A percentile compares a stretch with the other conserved stretches of the same genome.
These are phyloP conservation scores for Agonopterix heracliana DNA, from an alignment of 2,888 invertebrate species.

Conservation along the genomic window DNA sequence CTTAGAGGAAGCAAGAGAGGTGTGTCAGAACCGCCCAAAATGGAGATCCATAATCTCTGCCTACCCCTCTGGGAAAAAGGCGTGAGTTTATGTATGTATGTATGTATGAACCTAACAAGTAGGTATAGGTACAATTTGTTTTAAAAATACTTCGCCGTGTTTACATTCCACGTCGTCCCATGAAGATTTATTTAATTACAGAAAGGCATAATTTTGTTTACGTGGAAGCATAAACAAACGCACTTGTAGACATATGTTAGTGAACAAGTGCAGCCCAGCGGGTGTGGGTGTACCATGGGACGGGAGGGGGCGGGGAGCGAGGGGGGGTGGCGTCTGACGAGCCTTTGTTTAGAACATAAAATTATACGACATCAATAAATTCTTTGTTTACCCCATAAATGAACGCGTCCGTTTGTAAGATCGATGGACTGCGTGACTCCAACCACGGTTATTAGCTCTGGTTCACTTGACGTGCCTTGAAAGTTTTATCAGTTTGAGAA, in stretches of 20 bases:
- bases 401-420: slow-evolving; percentile 50
- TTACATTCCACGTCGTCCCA: slow-evolving; percentile 32
- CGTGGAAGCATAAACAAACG: slow-evolving; percentile 61
- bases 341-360: slow-evolving; percentile 74
- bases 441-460: slow-evolving; percentile 17
- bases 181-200: slow-evolving; percentile 43
- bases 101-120: neutral
- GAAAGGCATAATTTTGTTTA: slow-evolving; percentile 46
- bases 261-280: slow-evolving; percentile 64
- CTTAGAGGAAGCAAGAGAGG: too few species aligned
- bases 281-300: slow-evolving; percentile 25
- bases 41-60: too few species aligned
- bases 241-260: slow-evolving; percentile 60
- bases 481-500: neutral
- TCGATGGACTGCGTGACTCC: slow-evolving; percentile 43
- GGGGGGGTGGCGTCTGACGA: slow-evolving; percentile 35
- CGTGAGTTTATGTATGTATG: too few species aligned
- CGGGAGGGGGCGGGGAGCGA: slow-evolving; percentile 9
- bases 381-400: slow-evolving; percentile 70
- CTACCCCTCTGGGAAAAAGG: too few species aligned
- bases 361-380: slow-evolving; percentile 74
- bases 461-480: slow-evolving; percentile 1
- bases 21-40: too few species aligned
- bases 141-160: slow-evolving; percentile 21
- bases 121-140: neutral